A percentile compares a stretch with the other conserved stretches of the same genome.
phyloP scores from a whole-genome alignment of 2,888 invertebrate species.

The Synergus gifuensis region DNA sequence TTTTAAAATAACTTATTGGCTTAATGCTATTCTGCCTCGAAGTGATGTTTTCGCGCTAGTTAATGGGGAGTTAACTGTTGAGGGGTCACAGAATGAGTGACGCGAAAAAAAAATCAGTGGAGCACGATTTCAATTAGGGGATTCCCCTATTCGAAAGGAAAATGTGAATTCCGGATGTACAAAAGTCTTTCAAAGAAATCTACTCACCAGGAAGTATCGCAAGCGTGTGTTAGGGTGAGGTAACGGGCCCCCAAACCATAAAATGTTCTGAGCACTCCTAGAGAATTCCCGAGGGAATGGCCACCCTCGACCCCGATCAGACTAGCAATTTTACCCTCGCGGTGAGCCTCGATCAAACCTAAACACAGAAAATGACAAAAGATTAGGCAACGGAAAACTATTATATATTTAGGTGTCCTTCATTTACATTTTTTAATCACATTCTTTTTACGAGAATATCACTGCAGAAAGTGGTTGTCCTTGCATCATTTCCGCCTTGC shows the following conservation, averaged over 20 bases:
- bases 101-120: neutral
- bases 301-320: constrained; percentile 96
- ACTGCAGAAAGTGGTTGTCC: constrained; percentile 38
- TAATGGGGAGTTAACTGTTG: neutral
- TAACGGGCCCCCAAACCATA: constrained; percentile 93
- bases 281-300: constrained; percentile 92
- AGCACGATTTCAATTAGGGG: neutral
- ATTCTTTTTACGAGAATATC: too few relatives aligned
- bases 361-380: constrained; percentile 73
- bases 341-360: constrained; percentile 86
- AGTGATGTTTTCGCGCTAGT: neutral
- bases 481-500: constrained; percentile 45
- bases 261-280: constrained; percentile 92
- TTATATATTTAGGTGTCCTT: neutral
- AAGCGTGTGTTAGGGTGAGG: constrained; percentile 94
- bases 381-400: constrained; percentile 15
- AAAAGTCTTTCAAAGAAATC: constrained; percentile 48
- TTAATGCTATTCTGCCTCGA: neutral
- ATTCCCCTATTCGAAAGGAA: neutral
- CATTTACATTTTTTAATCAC: too few relatives aligned
- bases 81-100: neutral
- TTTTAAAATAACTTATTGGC: too few relatives aligned
- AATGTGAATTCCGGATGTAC: constrained; percentile 18
- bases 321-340: constrained; percentile 88
- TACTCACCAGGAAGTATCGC: constrained; percentile 91